phyloP scores from a whole-genome alignment of 2,113 vertebrate genomes.

The Callithrix jacchus region DNA sequence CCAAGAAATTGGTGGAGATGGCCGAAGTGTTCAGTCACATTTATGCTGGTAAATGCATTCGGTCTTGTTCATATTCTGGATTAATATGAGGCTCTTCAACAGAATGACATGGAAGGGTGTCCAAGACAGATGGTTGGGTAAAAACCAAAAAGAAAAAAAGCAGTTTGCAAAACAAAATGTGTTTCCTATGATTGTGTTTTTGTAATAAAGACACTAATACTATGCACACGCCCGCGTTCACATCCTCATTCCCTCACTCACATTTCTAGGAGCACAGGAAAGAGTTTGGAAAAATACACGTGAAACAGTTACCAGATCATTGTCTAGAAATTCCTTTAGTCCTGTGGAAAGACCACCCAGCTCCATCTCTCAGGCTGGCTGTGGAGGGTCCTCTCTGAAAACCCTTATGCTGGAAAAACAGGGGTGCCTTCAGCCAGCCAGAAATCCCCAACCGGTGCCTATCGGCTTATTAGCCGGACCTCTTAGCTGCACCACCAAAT shows the following conservation, averaged over 20 bases:
- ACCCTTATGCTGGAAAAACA: not conserved
- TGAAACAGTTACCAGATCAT: slow-evolving; percentile 10
- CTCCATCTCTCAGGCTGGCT: not conserved
- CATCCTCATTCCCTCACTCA: not conserved
- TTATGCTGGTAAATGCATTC: not conserved
- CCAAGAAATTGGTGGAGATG: not conserved
- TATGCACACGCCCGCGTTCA: not conserved
- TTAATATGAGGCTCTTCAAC: slow-evolving; percentile 23
- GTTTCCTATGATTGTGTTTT: not conserved
- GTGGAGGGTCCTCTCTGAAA: slow-evolving; percentile 30
- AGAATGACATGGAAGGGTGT: not conserved
- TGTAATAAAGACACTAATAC: slow-evolving; percentile 13
- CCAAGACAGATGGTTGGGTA: not conserved
- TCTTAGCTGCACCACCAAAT: not conserved
- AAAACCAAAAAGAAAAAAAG: slow-evolving; percentile 1
- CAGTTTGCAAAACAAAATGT: slow-evolving; percentile 40
- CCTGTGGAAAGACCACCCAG: slow-evolving; percentile 48
- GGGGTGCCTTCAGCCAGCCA: not conserved
- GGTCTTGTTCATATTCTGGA: slow-evolving; percentile 37
- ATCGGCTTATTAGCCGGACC: not conserved
- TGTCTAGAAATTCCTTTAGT: slow-evolving; percentile 37
- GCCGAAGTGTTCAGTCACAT: not conserved
- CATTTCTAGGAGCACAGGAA: not conserved
- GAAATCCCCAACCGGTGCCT: not conserved
- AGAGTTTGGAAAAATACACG: slow-evolving; percentile 16